These are phyloP conservation scores for Lepidocyrtoides sp. DNA, from an alignment of 2,888 invertebrate genomes.

Conservation along the genomic window DNA sequence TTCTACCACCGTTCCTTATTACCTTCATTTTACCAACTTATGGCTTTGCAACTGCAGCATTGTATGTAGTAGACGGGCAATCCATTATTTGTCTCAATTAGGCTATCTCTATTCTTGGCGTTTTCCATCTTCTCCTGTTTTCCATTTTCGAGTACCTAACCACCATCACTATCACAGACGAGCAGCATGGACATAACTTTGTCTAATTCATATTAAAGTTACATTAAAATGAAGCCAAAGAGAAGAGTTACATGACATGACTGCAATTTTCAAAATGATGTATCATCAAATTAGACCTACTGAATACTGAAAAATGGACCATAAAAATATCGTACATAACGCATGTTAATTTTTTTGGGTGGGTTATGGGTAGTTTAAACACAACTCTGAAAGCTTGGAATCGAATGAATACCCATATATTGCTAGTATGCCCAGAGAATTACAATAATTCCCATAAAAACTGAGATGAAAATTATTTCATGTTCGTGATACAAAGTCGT, in stretches of 20 bases:
- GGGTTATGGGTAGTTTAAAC: no score
- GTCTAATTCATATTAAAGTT: neutral
- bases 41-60: neutral
- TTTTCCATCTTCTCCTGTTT: neutral
- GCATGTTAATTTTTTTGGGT: no score
- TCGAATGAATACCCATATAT: no score
- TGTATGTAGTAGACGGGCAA: slow-evolving; percentile 3
- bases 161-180: neutral
- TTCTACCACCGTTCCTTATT: slow-evolving; percentile 1
- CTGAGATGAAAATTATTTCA: neutral
- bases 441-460: neutral
- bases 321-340: no score
- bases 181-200: no score
- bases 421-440: neutral
- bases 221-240: neutral
- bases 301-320: no score
- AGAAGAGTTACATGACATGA: neutral
- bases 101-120: slow-evolving; percentile 26
- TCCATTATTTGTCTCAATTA: slow-evolving; percentile 71
- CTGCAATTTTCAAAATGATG: neutral
- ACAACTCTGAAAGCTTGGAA: no score
- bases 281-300: no score
- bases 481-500: slow-evolving; percentile 54
- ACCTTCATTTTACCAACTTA: slow-evolving; percentile 36
- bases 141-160: slow-evolving; percentile 13